phyloP scores from a whole-genome alignment of 2,797 vertebrate genomes.

The Sorex maritimensis region DNA sequence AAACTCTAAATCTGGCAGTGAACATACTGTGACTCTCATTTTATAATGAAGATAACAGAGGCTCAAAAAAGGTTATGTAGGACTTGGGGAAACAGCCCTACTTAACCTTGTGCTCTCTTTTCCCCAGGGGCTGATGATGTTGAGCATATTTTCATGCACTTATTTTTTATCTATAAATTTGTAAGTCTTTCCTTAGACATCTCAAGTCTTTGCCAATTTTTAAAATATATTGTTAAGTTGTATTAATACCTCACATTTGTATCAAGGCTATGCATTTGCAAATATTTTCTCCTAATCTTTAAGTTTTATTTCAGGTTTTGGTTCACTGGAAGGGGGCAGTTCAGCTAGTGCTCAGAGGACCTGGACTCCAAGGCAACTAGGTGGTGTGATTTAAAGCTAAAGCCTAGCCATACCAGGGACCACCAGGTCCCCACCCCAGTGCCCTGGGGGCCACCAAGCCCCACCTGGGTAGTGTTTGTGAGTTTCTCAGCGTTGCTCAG shows the following conservation, averaged over 20 bases:
- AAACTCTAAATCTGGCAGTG: background rate
- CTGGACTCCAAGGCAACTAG: too few relatives aligned
- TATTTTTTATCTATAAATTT: background rate
- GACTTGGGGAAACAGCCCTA: background rate
- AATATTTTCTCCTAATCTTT: slow-evolving; percentile 8
- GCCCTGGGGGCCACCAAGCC: too few relatives aligned
- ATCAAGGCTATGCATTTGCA: slow-evolving; percentile 22
- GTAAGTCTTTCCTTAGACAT: background rate
- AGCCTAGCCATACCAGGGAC: too few relatives aligned
- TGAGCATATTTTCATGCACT: slow-evolving; percentile 30
- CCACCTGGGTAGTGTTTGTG: too few relatives aligned
- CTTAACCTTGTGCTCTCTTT: slow-evolving; percentile 42
- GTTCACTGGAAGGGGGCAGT: too few relatives aligned
- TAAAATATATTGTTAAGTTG: background rate
- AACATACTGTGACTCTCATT: too few relatives aligned
- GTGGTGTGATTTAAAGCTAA: too few relatives aligned
- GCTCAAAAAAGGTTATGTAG: too few relatives aligned
- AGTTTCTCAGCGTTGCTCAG: too few relatives aligned
- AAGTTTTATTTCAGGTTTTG: slow-evolving; percentile 33
- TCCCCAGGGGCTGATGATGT: background rate
- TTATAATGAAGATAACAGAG: too few relatives aligned
- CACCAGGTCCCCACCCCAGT: too few relatives aligned
- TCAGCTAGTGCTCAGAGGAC: too few relatives aligned
- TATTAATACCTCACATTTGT: slow-evolving; percentile 40
- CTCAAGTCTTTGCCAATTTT: slow-evolving; percentile 37